Evolutionary conservation across 2,113 vertebrate species (phyloP).

Genomic region (Phaethornis superciliosus): DNA sequence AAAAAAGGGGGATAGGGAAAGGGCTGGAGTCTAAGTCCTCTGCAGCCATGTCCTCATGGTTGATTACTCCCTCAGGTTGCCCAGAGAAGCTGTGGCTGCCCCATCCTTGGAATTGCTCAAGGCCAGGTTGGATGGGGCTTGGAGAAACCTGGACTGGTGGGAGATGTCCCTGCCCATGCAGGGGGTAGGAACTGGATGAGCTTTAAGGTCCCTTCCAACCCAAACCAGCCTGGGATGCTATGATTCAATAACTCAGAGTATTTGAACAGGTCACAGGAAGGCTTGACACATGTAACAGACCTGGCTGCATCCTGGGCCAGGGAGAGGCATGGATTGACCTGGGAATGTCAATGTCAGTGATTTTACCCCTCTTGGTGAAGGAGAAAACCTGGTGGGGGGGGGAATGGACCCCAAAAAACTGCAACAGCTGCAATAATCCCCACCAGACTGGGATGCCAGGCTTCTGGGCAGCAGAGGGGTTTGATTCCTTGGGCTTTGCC

Average conservation of each 20-base stretch:
- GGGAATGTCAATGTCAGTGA: too few relatives aligned
- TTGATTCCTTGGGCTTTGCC: not conserved
- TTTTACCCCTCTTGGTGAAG: not conserved
- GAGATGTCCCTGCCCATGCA: too few relatives aligned
- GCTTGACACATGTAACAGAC: not conserved
- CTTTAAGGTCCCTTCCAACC: too few relatives aligned
- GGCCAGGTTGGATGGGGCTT: too few relatives aligned
- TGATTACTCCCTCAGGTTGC: too few relatives aligned
- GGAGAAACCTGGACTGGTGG: too few relatives aligned
- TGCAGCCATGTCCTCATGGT: not conserved
- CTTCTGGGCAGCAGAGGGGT: not conserved
- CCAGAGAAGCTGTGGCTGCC: too few relatives aligned
- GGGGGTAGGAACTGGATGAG: too few relatives aligned
- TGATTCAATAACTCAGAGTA: not conserved
- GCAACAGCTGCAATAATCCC: fast-evolving
- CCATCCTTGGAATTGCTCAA: too few relatives aligned
- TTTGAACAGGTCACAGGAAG: not conserved
- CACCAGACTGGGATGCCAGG: not conserved
- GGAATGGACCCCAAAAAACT: not conserved
- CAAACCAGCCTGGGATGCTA: too few relatives aligned
- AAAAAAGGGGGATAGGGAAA: not conserved
- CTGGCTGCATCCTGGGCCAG: not conserved
- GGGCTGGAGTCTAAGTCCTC: not conserved
- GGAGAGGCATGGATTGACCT: not conserved
- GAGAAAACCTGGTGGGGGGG: not conserved